phyloP scores from a whole-genome alignment of 1,140 invertebrate genomes.

The Melipona quadrifasciata region DNA sequence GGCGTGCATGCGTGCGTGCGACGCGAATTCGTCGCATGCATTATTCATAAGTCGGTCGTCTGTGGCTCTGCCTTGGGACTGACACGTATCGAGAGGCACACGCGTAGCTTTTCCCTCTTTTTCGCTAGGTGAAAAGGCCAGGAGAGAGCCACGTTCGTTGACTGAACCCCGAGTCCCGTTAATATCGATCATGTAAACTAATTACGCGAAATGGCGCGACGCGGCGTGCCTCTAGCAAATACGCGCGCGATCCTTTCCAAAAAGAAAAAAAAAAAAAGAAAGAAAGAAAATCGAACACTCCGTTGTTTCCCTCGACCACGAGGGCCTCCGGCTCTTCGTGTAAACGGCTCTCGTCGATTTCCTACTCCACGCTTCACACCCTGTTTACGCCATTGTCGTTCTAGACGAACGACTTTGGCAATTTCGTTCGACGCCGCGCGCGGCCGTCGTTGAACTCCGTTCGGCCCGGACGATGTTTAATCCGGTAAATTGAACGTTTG shows the following conservation, averaged over 20 bases:
- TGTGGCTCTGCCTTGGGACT: slow-evolving; percentile 1
- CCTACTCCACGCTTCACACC: slow-evolving; percentile 61
- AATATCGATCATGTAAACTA: slow-evolving; percentile 41
- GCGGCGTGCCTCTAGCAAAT: not conserved
- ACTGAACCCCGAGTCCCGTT: not conserved
- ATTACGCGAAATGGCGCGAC: slow-evolving; percentile 23
- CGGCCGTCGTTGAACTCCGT: slow-evolving; percentile 40
- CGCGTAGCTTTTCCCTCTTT: slow-evolving; percentile 27
- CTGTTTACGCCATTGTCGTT: slow-evolving; percentile 71
- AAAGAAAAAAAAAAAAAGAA: too few species aligned
- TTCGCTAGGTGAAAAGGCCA: slow-evolving; percentile 1
- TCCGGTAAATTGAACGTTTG: slow-evolving; percentile 64
- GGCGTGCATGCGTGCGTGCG: slow-evolving; percentile 61
- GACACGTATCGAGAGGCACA: slow-evolving; percentile 5
- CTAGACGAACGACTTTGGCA: slow-evolving; percentile 69
- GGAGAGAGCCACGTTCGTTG: not conserved
- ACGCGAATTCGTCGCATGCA: slow-evolving; percentile 64
- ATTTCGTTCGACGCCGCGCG: slow-evolving; percentile 64
- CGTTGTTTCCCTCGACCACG: too few species aligned
- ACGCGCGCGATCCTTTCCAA: not conserved
- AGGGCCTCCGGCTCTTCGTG: too few species aligned
- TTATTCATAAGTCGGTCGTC: slow-evolving; percentile 64
- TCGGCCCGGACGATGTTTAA: slow-evolving; percentile 44
- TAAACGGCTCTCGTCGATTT: not conserved
- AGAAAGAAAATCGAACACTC: not conserved